These are phyloP conservation scores for Papilio aristodemus DNA, from an alignment of 1,140 invertebrate genomes.

Conservation along the genomic window DNA sequence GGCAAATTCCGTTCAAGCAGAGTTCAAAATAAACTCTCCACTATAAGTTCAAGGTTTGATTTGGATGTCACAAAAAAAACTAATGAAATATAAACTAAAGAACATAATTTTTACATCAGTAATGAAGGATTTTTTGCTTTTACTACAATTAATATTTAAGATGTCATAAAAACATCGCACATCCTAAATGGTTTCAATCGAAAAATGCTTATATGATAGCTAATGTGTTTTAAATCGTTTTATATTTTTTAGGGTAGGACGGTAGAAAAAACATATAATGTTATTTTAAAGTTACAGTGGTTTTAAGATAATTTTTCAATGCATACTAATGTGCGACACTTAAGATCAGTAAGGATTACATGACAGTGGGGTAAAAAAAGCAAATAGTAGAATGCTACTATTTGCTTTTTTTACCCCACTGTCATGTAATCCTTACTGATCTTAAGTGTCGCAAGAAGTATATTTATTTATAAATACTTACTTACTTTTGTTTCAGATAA, in stretches of 20 bases:
- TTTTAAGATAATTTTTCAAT: no score
- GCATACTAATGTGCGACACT: no score
- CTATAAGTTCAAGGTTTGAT: not conserved
- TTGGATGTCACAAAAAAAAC: not conserved
- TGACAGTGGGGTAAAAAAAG: no score
- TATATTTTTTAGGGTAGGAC: not conserved
- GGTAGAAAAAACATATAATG: no score
- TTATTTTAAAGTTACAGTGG: no score
- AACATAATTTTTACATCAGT: not conserved
- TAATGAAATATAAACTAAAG: not conserved
- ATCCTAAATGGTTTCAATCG: not conserved
- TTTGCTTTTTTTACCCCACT: no score
- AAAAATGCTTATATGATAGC: not conserved
- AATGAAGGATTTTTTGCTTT: not conserved
- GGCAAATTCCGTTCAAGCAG: not conserved
- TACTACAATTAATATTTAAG: not conserved
- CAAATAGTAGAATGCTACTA: no score
- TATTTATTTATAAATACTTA: not conserved
- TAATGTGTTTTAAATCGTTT: not conserved
- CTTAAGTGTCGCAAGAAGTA: no score
- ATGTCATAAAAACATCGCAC: not conserved
- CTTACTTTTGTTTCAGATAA: conserved; percentile 49
- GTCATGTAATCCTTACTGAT: no score
- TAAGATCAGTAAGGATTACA: no score
- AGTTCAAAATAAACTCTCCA: not conserved